Base-by-base conservation (phyloP, 1,140 invertebrate genomes). In the Drosophila arawakana region DNA sequence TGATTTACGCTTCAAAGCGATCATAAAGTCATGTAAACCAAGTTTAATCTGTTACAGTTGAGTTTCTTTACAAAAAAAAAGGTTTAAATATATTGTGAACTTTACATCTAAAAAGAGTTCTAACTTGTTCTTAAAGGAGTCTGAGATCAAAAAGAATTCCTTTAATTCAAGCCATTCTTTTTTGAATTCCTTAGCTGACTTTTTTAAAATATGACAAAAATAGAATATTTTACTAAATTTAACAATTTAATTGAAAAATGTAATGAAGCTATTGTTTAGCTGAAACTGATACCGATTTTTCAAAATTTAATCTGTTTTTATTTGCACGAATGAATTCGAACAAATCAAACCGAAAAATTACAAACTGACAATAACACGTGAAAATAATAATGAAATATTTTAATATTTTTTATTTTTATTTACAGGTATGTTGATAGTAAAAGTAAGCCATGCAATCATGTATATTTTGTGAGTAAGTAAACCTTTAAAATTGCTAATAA, bases 401-500 rank as follows among this genome's bases (percentile, higher is more conserved):
- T 55, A 5, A 55, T 46, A 7, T 34, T 10, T 52, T 13, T 43
- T 30, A 6, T 21, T 11, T 69, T 4, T 37, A 41, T 73, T 73
- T 61, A 6, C 67, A 75, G 66, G 72, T 75, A 70, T 50, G 72
- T 74, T 49, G n/a, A 18, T 11, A 46, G 34, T 54, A 8, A 7
- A 37, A 21, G 25, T 41, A 43, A 50, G 6, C 2, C 9, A 3
- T 25, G 11, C 2, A 57, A 57, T 35, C 55, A 10, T 2, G 0
- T 4, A 0, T 11, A 21, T 58, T 46, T 13, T 6, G 7, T 10
- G 13, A 13, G 49, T 41, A 59, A 67, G 54, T 67, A 46, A 52
- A 50, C 37, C 15, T 34, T 69, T 69, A 15, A 41, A 50, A 59
- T 69, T n/a, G 30, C 50, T 41, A 34, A 44, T 43, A 55, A 65